phyloP scores from a whole-genome alignment of 1,140 invertebrate genomes.

The Portunus trituberculatus region DNA sequence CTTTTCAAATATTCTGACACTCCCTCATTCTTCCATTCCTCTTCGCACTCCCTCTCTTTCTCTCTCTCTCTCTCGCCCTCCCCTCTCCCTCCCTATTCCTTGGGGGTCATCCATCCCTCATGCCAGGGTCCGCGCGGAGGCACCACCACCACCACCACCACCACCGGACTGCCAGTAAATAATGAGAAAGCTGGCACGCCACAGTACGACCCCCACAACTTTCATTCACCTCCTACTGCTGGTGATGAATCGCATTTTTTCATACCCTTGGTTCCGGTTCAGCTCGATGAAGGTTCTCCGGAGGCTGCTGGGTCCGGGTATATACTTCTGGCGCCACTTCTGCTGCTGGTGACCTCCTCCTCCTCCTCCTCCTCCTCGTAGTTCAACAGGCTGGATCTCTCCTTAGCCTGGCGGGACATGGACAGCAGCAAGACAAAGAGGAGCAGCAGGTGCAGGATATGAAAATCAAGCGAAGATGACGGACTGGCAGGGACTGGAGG shows the following conservation, averaged over 20 bases:
- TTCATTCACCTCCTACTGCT: conserved; percentile 3
- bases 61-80: not conserved
- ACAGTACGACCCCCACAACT: not conserved
- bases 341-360: not conserved
- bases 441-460: too few relatives aligned
- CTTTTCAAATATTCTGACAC: not conserved
- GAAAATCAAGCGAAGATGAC: too few relatives aligned
- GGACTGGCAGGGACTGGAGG: too few relatives aligned
- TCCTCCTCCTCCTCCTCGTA: not conserved
- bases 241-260: conserved; percentile 8
- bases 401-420: not conserved
- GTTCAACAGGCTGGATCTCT: not conserved
- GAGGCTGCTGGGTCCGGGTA: conserved; percentile 10
- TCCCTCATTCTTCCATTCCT: not conserved
- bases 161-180: not conserved
- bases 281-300: not conserved
- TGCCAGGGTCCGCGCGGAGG: not conserved
- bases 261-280: not conserved
- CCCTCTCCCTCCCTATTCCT: not conserved
- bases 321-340: not conserved
- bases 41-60: not conserved
- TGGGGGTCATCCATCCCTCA: not conserved
- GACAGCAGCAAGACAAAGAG: too few relatives aligned
- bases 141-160: not conserved
- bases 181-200: not conserved